phyloP scores from a whole-genome alignment of 2,888 invertebrate species.

The Strigamia maritima region DNA sequence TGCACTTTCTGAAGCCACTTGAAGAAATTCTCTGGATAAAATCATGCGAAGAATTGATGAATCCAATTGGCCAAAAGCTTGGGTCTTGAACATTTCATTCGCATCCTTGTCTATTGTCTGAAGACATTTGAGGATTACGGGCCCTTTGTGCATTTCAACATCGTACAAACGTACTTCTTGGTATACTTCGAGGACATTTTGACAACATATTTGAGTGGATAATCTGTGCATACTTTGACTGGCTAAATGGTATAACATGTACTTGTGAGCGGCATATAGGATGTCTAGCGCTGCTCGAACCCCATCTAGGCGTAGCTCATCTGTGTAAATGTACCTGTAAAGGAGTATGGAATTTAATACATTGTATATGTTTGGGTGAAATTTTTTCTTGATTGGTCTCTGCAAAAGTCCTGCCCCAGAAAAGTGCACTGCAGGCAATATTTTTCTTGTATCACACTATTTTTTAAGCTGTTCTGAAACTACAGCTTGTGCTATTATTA shows the following conservation, averaged over 20 bases:
- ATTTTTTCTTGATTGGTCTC: too few species aligned
- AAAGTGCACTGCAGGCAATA: too few species aligned
- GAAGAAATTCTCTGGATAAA: constrained; percentile 65
- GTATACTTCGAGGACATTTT: constrained; percentile 65
- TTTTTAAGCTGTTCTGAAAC: too few species aligned
- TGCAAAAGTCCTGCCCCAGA: too few species aligned
- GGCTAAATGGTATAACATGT: constrained; percentile 67
- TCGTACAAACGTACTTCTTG: constrained; percentile 53
- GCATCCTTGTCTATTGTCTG: constrained; percentile 62
- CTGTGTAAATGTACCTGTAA: constrained; percentile 63
- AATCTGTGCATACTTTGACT: constrained; percentile 66
- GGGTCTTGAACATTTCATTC: constrained; percentile 57
- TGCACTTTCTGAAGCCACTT: constrained; percentile 60
- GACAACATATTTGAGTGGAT: constrained; percentile 62
- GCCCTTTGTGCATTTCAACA: constrained; percentile 45
- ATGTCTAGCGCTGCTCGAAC: constrained; percentile 66
- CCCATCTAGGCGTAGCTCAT: constrained; percentile 62
- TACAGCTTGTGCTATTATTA: too few species aligned
- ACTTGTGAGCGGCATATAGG: constrained; percentile 70
- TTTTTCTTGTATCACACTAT: too few species aligned
- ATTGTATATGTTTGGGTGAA: too few species aligned
- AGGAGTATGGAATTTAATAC: too few species aligned
- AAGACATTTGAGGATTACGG: constrained; percentile 64
- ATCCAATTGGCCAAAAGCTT: constrained; percentile 62
- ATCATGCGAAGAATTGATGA: constrained; percentile 65